Conservation (phyloP, 2,888 invertebrate species). For the Kryphioiulus occultus region DNA sequence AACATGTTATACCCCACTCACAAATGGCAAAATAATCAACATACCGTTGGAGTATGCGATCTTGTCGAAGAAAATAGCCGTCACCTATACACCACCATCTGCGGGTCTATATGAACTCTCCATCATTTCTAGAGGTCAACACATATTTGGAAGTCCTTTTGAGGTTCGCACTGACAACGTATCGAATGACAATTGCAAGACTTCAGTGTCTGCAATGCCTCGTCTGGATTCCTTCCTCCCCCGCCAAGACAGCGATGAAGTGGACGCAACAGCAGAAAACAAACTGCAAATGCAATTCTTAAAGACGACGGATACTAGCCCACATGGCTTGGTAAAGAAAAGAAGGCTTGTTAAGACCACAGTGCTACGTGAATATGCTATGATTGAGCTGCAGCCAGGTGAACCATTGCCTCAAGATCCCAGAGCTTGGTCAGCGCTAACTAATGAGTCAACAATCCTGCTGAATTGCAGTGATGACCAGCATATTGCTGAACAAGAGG, state of each 20-base stretch:
- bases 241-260: slow-evolving; percentile 20
- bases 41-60: slow-evolving; percentile 57
- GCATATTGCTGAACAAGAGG: background rate
- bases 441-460: background rate
- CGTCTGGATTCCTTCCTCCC: background rate
- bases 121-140: slow-evolving; percentile 57
- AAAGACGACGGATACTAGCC: background rate
- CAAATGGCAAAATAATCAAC: slow-evolving; percentile 49
- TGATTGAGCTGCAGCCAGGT: slow-evolving; percentile 45
- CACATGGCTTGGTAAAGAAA: slow-evolving; percentile 35
- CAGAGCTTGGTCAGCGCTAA: slow-evolving; percentile 49
- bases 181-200: background rate
- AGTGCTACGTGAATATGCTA: slow-evolving; percentile 45
- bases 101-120: slow-evolving; percentile 56
- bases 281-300: background rate
- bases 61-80: slow-evolving; percentile 54
- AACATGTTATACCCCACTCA: background rate
- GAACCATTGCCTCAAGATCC: slow-evolving; percentile 52
- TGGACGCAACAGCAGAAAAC: background rate
- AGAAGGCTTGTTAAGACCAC: slow-evolving; percentile 45
- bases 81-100: slow-evolving; percentile 56
- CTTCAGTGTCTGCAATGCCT: background rate
- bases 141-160: slow-evolving; percentile 57
- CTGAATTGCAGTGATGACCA: background rate
- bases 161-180: slow-evolving; percentile 55